phyloP scores from a whole-genome alignment of 1,140 invertebrate species.

The Chironomus tepperi region DNA sequence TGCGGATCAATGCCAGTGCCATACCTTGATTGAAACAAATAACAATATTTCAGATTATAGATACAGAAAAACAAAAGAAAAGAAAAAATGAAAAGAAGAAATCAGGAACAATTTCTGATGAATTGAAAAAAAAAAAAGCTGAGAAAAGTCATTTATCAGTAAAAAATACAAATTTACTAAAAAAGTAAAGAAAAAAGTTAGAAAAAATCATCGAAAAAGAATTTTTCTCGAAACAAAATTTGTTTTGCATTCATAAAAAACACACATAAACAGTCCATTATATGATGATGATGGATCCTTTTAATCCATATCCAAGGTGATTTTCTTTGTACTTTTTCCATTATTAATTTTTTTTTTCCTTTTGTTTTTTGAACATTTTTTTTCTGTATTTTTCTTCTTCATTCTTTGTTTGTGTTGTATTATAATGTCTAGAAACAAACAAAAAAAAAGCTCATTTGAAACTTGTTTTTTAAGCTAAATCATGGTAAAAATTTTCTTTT shows the following conservation, averaged over 20 bases:
- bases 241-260: slow-evolving; percentile 16
- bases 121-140: too few species aligned
- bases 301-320: slow-evolving; percentile 4
- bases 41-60: too few species aligned
- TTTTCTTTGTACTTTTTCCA: slow-evolving; percentile 8
- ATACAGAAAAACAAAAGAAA: too few species aligned
- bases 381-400: not conserved
- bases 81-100: too few species aligned
- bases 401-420: slow-evolving; percentile 2
- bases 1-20: too few species aligned
- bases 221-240: not conserved
- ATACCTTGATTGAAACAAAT: too few species aligned
- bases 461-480: not conserved
- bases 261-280: slow-evolving; percentile 12
- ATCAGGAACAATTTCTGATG: too few species aligned
- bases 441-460: not conserved
- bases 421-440: not conserved
- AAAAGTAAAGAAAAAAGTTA: not conserved
- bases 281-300: slow-evolving; percentile 23
- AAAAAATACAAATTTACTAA: not conserved
- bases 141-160: too few species aligned
- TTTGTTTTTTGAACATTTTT: not conserved
- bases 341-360: not conserved
- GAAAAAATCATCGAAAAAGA: not conserved
- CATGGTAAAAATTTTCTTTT: not conserved